Evolutionary conservation across 2,888 invertebrate genomes (phyloP), one percentile per base, ranked within the genome.

Genomic region (Eubasilissa splendida): DNA sequence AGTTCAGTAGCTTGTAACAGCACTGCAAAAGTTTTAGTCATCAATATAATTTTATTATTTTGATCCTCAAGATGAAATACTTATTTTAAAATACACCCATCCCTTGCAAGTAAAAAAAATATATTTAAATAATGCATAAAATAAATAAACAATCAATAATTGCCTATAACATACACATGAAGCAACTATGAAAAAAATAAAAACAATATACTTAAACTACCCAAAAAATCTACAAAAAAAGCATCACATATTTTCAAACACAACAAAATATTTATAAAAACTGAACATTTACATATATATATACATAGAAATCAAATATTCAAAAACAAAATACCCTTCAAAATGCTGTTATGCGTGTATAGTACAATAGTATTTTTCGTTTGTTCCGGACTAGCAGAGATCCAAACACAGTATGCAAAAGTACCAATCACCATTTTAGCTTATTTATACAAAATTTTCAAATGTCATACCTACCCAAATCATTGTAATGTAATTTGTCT

Each of bases 401-500:
- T 66, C 66, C 70, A 70, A 22, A 70, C 12, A 50, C 42, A 42
- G 33, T 42, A 66, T 70, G 53, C 70, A 14, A 53, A 52, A 70
- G 53, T 53, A 70, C 70, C 70, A 70, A 70, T 70, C 70, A 70
- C 70, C 70, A 70, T 53, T 52, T 70, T 31, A 52, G 22, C 53
- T 70, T 70, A 53, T 52, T 53, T 70, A 10, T 70, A 70, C 70
- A 70, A 70, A 53, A 53, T 31, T 53, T 22, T 14, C 14, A 50
- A 33, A 70, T 53, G 53, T 54, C 53, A 52, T 53, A 70, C 22
- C 22, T 22, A 22, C 50, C 70, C 70, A 70, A 70, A 70, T 70
- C 70, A 70, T 53, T 53, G 53, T 53, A 53, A 22, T 22, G 10
- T 52, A n/a, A 42, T 50, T 42, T 66, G 9, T 12, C n/a, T 33